Evolutionary conservation across 2,113 vertebrate species (phyloP), one percentile per base, ranked within the genome.

Genomic region (Cinclus mexicanus): DNA sequence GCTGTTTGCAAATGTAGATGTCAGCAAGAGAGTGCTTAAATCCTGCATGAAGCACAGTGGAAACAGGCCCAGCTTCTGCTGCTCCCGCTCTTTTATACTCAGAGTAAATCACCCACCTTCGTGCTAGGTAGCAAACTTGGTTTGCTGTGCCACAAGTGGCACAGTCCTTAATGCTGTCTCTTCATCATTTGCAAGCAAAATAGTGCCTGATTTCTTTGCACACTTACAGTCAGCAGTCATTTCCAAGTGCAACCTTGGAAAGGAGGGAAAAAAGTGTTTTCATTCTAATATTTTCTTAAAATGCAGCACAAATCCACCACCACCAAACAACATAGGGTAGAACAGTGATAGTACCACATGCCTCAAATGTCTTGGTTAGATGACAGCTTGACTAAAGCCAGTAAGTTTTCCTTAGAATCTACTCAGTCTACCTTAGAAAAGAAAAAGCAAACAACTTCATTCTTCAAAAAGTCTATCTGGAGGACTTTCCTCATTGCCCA

Each of bases 121-220:
- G 3, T 17, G 17, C 42, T 74, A 10, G 0, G 1, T 41, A 44
- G 49, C 18, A 55, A 52, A 31, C n/a, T 60, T 1, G 0, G 50
- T 20, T 42, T 50, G 49, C 14, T 49, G 23, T 24, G 47, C 23
- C 8, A 1, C 3, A 57, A 14, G 0, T 1, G 2, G 28, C 2
- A 1, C 19, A 5, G 17, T 24, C 41, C 44, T 56, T 20, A 35
- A 39, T 37, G 67, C 13, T 29, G 39, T 7, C 6, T 20, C 47
- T 87, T 56, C 28, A 6, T 44, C 37, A 79, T 49, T 79, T 35
- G 6, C 13, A 1, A 72, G 33, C 11, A 7, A 69, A 90, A 41
- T 42, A 53, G 33, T 11, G 23, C 35, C 50, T 11, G 67, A 23
- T 46, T 24, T 71, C 53, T 42, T 67, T 72, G 59, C 68, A 59